Conservation (phyloP, 2,888 invertebrate genomes). For the Biston stratarius region DNA sequence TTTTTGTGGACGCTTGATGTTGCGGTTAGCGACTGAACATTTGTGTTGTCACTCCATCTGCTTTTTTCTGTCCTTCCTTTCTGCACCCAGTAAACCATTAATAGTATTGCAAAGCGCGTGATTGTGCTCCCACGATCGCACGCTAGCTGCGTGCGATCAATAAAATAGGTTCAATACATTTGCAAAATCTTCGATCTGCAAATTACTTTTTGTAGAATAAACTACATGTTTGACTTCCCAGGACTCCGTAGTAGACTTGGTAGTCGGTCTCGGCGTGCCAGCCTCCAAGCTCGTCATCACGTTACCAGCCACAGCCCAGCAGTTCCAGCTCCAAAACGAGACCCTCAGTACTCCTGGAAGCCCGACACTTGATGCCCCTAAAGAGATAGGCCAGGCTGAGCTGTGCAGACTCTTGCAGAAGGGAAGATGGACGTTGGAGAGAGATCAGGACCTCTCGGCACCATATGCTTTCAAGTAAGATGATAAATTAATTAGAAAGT, state of each 20-base stretch:
- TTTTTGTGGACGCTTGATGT: no score
- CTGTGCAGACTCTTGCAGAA: slow-evolving; percentile 87
- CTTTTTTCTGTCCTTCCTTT: no score
- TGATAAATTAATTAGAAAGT: no score
- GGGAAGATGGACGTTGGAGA: slow-evolving; percentile 90
- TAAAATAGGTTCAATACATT: no score
- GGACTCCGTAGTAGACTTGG: slow-evolving; percentile 92
- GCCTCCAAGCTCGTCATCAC: slow-evolving; percentile 90
- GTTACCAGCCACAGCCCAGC: slow-evolving; percentile 89
- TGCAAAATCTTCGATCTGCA: no score
- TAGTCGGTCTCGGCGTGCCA: slow-evolving; percentile 90
- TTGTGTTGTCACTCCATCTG: no score
- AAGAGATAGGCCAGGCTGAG: slow-evolving; percentile 86
- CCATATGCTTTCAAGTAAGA: slow-evolving; percentile 90
- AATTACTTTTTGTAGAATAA: neutral
- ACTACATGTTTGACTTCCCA: slow-evolving; percentile 52
- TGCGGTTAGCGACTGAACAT: no score
- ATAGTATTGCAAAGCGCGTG: no score
- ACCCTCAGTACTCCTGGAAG: slow-evolving; percentile 90
- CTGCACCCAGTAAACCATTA: no score
- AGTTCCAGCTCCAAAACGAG: slow-evolving; percentile 88
- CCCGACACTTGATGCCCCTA: slow-evolving; percentile 86
- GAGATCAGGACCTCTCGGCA: slow-evolving; percentile 92
- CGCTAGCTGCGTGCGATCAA: no score
- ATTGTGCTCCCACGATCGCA: no score